Percentiles rank a stretch among this genome's conserved stretches.
Evolutionary conservation across 1,140 invertebrate species (phyloP).

Genomic region (Psix sp.): DNA sequence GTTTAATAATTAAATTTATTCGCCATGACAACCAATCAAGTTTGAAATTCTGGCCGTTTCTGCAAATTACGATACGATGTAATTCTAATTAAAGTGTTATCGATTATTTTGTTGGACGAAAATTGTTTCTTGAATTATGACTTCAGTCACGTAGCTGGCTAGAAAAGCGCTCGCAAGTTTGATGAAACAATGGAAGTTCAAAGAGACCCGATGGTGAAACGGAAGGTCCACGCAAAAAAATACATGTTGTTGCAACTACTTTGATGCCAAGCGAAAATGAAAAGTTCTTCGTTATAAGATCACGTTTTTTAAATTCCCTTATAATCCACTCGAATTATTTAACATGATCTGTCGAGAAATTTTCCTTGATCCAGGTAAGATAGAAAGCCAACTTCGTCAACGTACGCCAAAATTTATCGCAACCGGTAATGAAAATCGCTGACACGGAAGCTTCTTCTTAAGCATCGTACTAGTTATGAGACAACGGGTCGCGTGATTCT

Average conservation of each 20-base stretch:
- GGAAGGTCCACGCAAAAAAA: constrained; percentile 40
- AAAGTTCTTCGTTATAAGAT: constrained; percentile 47
- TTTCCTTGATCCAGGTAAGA: too few species aligned
- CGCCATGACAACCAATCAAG: too few species aligned
- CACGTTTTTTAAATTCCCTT: constrained; percentile 55
- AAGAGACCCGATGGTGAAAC: constrained; percentile 45
- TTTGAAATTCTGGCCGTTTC: too few species aligned
- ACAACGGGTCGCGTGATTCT: too few species aligned
- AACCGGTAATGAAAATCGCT: too few species aligned
- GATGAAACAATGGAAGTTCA: constrained; percentile 51
- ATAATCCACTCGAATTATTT: constrained; percentile 57
- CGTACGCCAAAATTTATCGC: too few species aligned
- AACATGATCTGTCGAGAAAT: too few species aligned
- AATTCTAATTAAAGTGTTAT: constrained; percentile 32
- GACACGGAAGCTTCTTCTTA: too few species aligned
- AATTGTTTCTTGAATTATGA: constrained; percentile 42
- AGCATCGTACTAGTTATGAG: too few species aligned
- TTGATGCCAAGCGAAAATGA: constrained; percentile 50
- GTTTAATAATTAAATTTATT: too few species aligned
- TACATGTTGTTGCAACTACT: constrained; percentile 37
- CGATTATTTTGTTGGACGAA: constrained; percentile 34
- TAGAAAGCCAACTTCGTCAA: not conserved
- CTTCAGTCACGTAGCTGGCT: constrained; percentile 40
- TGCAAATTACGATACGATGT: too few species aligned
- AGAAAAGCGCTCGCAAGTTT: constrained; percentile 41